Evolutionary conservation across 2,797 vertebrate species (phyloP), one percentile per base, ranked within the genome.

Genomic region (Tinamus major): DNA sequence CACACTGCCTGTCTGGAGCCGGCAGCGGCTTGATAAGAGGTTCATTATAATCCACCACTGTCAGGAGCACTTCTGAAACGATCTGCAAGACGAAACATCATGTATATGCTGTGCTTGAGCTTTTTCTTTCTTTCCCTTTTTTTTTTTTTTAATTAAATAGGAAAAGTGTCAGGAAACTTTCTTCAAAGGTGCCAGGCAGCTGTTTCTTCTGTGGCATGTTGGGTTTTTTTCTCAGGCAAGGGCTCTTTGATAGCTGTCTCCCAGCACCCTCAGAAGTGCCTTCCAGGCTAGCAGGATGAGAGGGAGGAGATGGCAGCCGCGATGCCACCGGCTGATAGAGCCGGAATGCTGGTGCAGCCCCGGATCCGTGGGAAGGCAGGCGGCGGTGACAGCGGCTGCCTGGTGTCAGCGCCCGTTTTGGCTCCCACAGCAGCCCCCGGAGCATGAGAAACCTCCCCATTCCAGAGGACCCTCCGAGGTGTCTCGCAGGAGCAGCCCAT

Each of bases 351-450:
- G 93, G 93, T 95, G 92, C 95, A 96, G 94, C 85, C 87, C 87
- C 88, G 92, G 90, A 97, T 97, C 95, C 96, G 95, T 95, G 95
- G 93, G 75, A 91, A 94, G 67, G 89, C 93, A 96, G 89, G 96
- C 17, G 13, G 85, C 87, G 95, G 69, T 95, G 79, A 79, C 89
- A 84, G 76, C 91, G 96, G 94, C 89, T 93, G 95, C 81, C 77
- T 95, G 77, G 92, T 95, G 90, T 95, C 96, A 90, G 87, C 93
- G 97, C 90, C 94, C 87, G 93, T 96, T 92, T 95, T 5, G 2
- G 84, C 95, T 93, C 85, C 94, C 85, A 49, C 82, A 83, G 37
- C 39, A 90, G 48, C 37, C 61, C 71, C 69, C 21, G 53, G 75
- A 89, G 81, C 16, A 1, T 0, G 70, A 85, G 49, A 79, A 75